Evolutionary conservation across 2,113 vertebrate species (phyloP).

Genomic region (Caranx ignobilis): DNA sequence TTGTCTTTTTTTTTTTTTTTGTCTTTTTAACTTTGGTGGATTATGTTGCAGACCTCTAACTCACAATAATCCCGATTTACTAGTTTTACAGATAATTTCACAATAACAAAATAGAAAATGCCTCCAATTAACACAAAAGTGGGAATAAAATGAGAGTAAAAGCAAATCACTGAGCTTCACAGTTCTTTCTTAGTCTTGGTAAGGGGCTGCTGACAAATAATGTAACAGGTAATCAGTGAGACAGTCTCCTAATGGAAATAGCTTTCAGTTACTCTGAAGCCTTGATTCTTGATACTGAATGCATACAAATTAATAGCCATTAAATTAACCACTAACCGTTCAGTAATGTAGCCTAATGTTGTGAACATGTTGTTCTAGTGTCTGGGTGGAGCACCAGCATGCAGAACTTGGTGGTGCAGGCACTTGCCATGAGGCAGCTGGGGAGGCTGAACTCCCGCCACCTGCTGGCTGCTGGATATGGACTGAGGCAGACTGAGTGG

Average conservation of each 20-base stretch:
- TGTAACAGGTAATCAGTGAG: too few relatives aligned
- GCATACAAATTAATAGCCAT: not conserved
- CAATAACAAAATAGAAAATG: not conserved
- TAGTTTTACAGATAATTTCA: not conserved
- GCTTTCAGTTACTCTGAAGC: not conserved
- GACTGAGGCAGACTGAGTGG: constrained; percentile 61
- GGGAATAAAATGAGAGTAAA: too few relatives aligned
- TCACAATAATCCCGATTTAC: not conserved
- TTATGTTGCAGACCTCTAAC: not conserved
- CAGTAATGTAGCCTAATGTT: not conserved
- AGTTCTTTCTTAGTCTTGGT: too few relatives aligned
- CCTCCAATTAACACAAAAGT: too few relatives aligned
- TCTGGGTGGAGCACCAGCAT: constrained; percentile 67
- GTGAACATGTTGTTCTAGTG: constrained; percentile 31
- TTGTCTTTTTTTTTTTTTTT: fast-evolving
- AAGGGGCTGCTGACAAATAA: too few relatives aligned
- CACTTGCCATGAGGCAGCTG: constrained; percentile 79
- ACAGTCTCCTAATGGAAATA: not conserved
- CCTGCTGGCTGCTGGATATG: constrained; percentile 70
- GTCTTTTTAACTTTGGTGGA: not conserved
- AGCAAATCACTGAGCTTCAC: too few relatives aligned
- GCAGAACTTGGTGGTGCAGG: constrained; percentile 80
- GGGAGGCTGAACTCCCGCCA: constrained; percentile 71
- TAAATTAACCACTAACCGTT: not conserved
- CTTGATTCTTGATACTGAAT: not conserved